These are phyloP conservation scores for Thaumatotibia leucotreta DNA, from an alignment of 1,140 invertebrate genomes.

Conservation along the genomic window DNA sequence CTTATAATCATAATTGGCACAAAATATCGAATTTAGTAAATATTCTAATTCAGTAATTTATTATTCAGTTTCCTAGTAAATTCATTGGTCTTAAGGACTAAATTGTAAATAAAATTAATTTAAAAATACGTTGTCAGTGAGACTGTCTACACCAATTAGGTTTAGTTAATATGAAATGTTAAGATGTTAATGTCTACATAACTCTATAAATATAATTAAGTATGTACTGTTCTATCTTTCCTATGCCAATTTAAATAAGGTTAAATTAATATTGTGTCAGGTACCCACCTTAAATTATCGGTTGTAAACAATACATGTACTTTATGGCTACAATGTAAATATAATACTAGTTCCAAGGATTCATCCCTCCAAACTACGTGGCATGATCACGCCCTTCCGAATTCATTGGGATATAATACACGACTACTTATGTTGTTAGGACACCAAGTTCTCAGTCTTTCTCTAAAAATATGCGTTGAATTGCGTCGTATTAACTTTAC, in stretches of 20 bases:
- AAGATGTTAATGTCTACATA: neutral
- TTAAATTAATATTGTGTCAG: neutral
- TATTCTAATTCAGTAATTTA: neutral
- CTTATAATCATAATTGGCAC: neutral
- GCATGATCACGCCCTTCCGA: too few relatives aligned
- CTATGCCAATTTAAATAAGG: neutral
- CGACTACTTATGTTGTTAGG: too few relatives aligned
- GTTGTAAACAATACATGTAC: too few relatives aligned
- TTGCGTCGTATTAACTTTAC: too few relatives aligned
- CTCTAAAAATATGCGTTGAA: too few relatives aligned
- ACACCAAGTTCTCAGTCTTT: too few relatives aligned
- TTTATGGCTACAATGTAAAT: neutral
- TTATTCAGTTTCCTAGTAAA: neutral
- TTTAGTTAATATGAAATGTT: neutral
- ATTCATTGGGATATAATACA: too few relatives aligned
- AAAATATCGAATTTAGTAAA: slow-evolving; percentile 14
- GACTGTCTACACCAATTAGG: slow-evolving; percentile 12
- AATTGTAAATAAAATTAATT: neutral
- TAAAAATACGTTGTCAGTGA: neutral
- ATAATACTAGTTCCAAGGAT: too few relatives aligned
- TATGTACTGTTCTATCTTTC: neutral
- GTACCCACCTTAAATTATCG: too few relatives aligned
- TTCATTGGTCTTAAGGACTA: neutral
- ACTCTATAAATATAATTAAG: neutral
- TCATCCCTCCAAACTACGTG: too few relatives aligned